Conservation (phyloP, 2,797 vertebrate species). For the Hyperoplus immaculatus region DNA sequence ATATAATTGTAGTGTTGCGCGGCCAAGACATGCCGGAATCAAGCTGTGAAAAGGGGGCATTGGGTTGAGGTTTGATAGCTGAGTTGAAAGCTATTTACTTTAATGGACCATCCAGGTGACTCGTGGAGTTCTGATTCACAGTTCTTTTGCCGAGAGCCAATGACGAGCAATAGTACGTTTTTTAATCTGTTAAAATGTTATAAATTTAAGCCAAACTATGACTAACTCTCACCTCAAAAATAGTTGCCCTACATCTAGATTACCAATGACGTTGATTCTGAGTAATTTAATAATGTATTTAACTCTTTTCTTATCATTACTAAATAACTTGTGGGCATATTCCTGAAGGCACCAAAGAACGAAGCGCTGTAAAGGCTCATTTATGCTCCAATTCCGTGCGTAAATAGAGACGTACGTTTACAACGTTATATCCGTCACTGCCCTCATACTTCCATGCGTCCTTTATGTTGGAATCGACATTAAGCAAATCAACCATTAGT, state of each 20-base stretch:
- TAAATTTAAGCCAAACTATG: neutral
- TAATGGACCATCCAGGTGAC: neutral
- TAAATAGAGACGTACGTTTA: too few relatives aligned
- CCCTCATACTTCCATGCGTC: too few relatives aligned
- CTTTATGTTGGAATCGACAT: too few relatives aligned
- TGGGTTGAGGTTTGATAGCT: neutral
- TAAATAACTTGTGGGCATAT: neutral
- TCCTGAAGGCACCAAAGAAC: conserved; percentile 1
- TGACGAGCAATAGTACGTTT: neutral
- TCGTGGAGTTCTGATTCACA: neutral
- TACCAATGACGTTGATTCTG: neutral
- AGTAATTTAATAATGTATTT: conserved; percentile 3
- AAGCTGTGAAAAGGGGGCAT: neutral
- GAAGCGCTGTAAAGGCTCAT: too few relatives aligned
- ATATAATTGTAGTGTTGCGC: neutral
- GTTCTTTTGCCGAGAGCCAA: neutral
- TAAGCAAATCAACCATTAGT: too few relatives aligned
- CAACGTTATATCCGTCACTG: too few relatives aligned
- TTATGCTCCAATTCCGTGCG: too few relatives aligned
- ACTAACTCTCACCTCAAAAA: neutral
- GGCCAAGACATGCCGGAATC: neutral
- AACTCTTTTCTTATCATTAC: conserved; percentile 11
- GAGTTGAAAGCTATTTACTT: neutral
- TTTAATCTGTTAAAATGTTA: neutral
- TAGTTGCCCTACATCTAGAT: neutral